Base-by-base conservation (phyloP, 1,140 invertebrate species). In the Cotesia chilonis region DNA sequence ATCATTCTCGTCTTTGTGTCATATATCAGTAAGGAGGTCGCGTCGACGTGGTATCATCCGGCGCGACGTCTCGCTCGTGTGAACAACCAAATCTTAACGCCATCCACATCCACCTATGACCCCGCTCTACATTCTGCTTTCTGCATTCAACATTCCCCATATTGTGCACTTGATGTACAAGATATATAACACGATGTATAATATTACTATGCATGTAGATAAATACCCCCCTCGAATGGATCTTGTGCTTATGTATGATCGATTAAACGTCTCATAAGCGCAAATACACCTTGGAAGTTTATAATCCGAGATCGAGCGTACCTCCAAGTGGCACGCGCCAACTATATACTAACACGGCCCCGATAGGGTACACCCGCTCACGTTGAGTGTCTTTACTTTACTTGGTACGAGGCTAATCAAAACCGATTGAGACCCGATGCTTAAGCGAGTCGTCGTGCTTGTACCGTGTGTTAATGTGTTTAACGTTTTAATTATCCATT, bases 31-130 rank as follows among this genome's bases (percentile, higher is more conserved):
- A 55, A 47, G 14, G 68, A 28, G 35, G 57, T 41, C 55, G 51
- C 67, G 14, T 59, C 20, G 38, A 69, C 68, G 60, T 69, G 14
- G 57, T 69, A 69, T 69, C 57, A 60, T 59, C 37, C 68, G 36
- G 36, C 38, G 14, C 37, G 55, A 57, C 6, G 38, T 59, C 57
- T 59, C 68, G 55, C 68, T 47, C 68, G 57, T 69, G 68, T 69
- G 54, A 69, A 60, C 68, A 63, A 63, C 60, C 35, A 63, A 63
- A 63, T 63, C 60, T 63, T 14, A 37, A 41, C 35, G 55, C 52
- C n/a, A 57, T 28, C 28, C 65, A 28, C 28, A 28, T 47, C 41
- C 41, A 47, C 41, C 41, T 47, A 10, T 47, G 41, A 47, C 41
- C 41, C 41, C 41, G 41, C 4, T 47, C 52, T 55, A 28, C 4